Conservation (phyloP, 2,113 vertebrate genomes). For the Oriolus oriolus region DNA sequence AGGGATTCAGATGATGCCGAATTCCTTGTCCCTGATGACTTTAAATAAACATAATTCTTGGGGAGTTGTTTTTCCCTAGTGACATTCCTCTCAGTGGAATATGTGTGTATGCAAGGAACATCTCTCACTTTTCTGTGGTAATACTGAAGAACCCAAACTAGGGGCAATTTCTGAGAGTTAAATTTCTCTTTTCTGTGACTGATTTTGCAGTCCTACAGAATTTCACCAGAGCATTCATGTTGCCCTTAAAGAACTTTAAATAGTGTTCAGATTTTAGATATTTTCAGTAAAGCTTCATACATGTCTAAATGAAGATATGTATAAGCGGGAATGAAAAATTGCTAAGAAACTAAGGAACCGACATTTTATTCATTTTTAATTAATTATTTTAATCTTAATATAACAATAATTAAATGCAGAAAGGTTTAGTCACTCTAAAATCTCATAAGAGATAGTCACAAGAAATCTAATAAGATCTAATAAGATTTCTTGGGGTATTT, state of each 20-base stretch:
- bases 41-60: not conserved
- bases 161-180: not conserved
- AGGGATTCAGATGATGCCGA: not conserved
- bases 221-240: not conserved
- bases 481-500: not conserved
- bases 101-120: not conserved
- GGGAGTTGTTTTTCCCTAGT: not conserved
- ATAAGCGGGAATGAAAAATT: not conserved
- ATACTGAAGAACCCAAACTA: not conserved
- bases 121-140: not conserved
- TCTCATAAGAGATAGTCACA: no score
- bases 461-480: no score
- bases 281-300: not conserved
- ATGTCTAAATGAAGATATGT: not conserved
- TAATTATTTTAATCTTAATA: not conserved
- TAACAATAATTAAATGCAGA: not conserved
- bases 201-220: not conserved
- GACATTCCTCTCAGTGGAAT: not conserved
- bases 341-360: not conserved
- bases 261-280: not conserved
- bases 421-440: not conserved
- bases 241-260: not conserved
- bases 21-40: not conserved
- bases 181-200: not conserved
- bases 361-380: not conserved